Conservation (phyloP, 2,888 invertebrate genomes). For the Rhopalosiphum nymphaeae region DNA sequence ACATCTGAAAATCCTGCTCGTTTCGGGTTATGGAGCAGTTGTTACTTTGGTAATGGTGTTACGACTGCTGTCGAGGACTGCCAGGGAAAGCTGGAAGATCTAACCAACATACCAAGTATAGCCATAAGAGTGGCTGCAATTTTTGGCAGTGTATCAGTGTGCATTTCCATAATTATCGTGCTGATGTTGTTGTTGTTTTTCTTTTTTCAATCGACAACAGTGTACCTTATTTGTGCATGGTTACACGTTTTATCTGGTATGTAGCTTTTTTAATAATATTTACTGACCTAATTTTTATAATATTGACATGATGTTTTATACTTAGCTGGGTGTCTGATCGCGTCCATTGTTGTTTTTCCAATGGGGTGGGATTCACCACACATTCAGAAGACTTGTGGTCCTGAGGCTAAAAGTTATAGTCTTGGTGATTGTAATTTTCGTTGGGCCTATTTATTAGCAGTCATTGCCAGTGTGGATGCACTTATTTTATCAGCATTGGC, state of each 20-base stretch:
- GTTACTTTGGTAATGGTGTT: constrained; percentile 74
- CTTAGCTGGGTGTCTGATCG: constrained; percentile 87
- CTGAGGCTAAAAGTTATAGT: constrained; percentile 79
- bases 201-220: constrained; percentile 91
- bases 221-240: constrained; percentile 95
- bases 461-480: constrained; percentile 89
- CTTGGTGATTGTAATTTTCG: constrained; percentile 88
- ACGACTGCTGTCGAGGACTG: constrained; percentile 86
- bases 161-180: constrained; percentile 87
- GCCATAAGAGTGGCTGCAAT: constrained; percentile 91
- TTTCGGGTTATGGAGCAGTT: constrained; percentile 93
- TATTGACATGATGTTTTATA: constrained; percentile 67
- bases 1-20: constrained; percentile 90
- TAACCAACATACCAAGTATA: constrained; percentile 83
- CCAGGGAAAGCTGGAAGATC: constrained; percentile 85
- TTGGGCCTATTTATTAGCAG: constrained; percentile 94
- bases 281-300: background rate
- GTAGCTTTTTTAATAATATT: constrained; percentile 67
- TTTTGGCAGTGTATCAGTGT: constrained; percentile 87
- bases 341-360: constrained; percentile 90
- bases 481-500: constrained; percentile 89
- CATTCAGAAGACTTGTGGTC: constrained; percentile 88
- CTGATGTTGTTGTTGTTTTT: constrained; percentile 92
- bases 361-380: constrained; percentile 89
- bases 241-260: constrained; percentile 95